Evolutionary conservation across 2,113 vertebrate genomes (phyloP), one percentile per base, ranked within the genome.

Genomic region (Lota lota): DNA sequence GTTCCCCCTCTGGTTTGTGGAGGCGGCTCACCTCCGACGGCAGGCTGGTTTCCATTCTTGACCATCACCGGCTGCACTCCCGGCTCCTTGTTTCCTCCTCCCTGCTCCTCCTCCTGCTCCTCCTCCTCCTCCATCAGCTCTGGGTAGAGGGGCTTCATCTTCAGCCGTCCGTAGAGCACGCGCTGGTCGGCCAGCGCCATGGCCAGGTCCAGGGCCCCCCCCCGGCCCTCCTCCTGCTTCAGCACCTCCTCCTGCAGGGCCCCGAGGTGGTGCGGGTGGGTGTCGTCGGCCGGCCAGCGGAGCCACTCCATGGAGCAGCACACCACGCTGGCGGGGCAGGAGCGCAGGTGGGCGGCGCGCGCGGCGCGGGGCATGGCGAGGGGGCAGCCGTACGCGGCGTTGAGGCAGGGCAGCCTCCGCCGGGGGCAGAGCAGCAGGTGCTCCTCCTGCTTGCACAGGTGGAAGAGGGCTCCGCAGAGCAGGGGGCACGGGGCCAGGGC

Each of bases 251-350:
- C 79, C 60, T 95, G 91, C 73, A 97, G 90, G 3, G 75, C 71
- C 0, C 20, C 51, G 18, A 33, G 22, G 22, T 53, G 19, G 61
- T 85, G 70, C 3, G 89, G 92, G 69, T 94, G 89, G 0, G 93
- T 93, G 47, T 97, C 94, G 63, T 94, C 88, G 0, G 86, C 88
- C 0, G 95, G 95, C 95, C 95, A 98, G 63, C 96, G 95, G 68
- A 95, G 95, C 96, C 96, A 98, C 67, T 97, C 95, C 95, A 98
- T 95, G 0, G 95, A 95, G 84, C 96, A 98, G 84, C 91, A 92
- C 56, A 98, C 93, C 24, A 95, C 82, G 0, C 96, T 97, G 80
- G 96, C 95, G 0, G 96, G 95, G 67, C 96, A 98, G 57, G 84
- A 83, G 53, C 89, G 88, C 47, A 98, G 92, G 79, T 98, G 95